Percentiles rank a stretch among this genome's conserved stretches.
These are phyloP conservation scores for Rhabdornis inornatus DNA, from an alignment of 2,113 vertebrate genomes.

Conservation along the genomic window DNA sequence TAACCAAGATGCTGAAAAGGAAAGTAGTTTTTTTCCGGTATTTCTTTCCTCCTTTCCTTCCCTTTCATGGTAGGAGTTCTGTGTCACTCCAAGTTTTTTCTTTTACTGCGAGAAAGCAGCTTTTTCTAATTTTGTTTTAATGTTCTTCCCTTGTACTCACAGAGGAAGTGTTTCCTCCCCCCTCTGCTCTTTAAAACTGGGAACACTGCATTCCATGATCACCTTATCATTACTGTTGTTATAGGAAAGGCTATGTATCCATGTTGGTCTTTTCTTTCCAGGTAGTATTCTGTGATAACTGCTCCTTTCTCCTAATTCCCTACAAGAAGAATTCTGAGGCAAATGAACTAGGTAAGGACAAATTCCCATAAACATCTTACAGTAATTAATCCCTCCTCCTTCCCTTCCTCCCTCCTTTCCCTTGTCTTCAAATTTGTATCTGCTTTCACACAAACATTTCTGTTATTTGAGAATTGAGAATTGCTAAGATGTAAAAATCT, in stretches of 20 bases:
- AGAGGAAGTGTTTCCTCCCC: not conserved
- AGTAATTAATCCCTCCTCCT: not conserved
- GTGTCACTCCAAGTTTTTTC: not conserved
- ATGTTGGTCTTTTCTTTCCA: not conserved
- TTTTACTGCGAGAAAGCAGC: not conserved
- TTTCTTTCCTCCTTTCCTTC: not conserved
- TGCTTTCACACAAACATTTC: not conserved
- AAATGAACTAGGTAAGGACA: not conserved
- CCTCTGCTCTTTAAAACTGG: not conserved
- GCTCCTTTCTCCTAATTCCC: not conserved
- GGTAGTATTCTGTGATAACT: not conserved
- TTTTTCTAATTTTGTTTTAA: not conserved
- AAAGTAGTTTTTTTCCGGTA: not conserved
- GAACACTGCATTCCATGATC: not conserved
- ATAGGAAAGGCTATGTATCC: not conserved
- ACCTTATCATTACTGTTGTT: not conserved
- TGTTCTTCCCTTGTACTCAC: not conserved
- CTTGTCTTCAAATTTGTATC: not conserved
- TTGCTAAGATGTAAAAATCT: not conserved
- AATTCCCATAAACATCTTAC: not conserved
- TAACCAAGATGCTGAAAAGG: not conserved
- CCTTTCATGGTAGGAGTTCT: not conserved
- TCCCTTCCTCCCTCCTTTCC: not conserved
- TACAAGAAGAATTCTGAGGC: not conserved
- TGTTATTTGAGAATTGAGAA: not conserved